phyloP scores from a whole-genome alignment of 2,888 invertebrate species.

The Furcula furcula region DNA sequence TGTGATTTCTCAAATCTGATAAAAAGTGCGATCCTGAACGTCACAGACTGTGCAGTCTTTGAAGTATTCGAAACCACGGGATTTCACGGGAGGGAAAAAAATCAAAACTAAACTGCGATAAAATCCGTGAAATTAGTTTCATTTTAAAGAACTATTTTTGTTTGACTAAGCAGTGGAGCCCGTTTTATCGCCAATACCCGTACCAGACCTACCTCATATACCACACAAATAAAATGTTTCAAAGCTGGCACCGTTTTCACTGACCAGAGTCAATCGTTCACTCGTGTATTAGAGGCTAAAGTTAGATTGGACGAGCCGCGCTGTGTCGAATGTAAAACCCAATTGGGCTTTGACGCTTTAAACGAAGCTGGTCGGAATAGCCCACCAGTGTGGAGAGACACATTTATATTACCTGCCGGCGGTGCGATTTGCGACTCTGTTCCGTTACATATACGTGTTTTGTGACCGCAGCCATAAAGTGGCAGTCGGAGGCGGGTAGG shows the following conservation, averaged over 20 bases:
- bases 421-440: conserved; percentile 30
- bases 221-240: conserved; percentile 17
- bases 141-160: no score
- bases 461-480: conserved; percentile 4
- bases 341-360: conserved; percentile 74
- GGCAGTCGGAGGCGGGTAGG: conserved; percentile 27
- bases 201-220: no score
- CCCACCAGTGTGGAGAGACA: conserved; percentile 41
- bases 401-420: conserved; percentile 9
- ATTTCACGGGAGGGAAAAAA: no score
- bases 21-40: no score
- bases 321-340: conserved; percentile 70
- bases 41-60: no score
- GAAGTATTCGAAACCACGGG: no score
- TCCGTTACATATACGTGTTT: conserved; percentile 6
- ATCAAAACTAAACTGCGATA: no score
- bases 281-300: conserved; percentile 51
- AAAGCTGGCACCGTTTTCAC: conserved; percentile 29
- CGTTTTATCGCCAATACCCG: no score
- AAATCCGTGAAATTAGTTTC: no score
- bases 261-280: conserved; percentile 20
- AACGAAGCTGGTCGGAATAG: conserved; percentile 64
- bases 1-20: no score
- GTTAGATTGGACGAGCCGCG: conserved; percentile 66
- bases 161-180: no score